These are phyloP conservation scores for Protaetia brevitarsis DNA, from an alignment of 1,140 invertebrate species.

Conservation along the genomic window DNA sequence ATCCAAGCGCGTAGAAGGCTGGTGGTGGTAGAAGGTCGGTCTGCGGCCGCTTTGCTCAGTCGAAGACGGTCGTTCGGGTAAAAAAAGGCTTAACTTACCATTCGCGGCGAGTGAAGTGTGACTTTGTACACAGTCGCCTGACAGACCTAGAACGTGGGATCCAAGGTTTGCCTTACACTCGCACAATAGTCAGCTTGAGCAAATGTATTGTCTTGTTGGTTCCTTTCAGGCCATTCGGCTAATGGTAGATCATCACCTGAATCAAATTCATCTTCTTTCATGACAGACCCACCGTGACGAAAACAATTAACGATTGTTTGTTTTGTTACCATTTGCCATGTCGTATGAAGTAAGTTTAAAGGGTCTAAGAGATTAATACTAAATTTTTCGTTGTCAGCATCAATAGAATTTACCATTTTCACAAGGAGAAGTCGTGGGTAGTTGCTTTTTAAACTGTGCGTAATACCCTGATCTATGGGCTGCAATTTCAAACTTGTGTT, in stretches of 20 bases:
- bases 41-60: too few relatives aligned
- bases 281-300: slow-evolving; percentile 15
- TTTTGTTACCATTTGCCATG: slow-evolving; percentile 7
- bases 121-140: too few relatives aligned
- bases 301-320: slow-evolving; percentile 23
- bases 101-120: too few relatives aligned
- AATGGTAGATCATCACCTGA: slow-evolving; percentile 20
- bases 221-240: not conserved
- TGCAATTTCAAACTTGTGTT: slow-evolving; percentile 20
- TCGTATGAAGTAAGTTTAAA: slow-evolving; percentile 11
- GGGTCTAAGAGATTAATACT: slow-evolving; percentile 19
- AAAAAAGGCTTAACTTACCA: too few relatives aligned
- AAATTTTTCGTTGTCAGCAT: not conserved
- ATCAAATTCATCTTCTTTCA: slow-evolving; percentile 15
- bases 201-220: not conserved
- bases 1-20: too few relatives aligned
- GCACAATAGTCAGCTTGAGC: too few relatives aligned
- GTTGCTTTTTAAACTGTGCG: slow-evolving; percentile 23
- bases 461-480: slow-evolving; percentile 19
- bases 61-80: too few relatives aligned
- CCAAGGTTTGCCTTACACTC: too few relatives aligned
- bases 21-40: too few relatives aligned
- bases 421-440: slow-evolving; percentile 22
- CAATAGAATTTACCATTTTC: slow-evolving; percentile 24
- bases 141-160: too few relatives aligned